Percentiles rank a stretch among this genome's conserved stretches.
phyloP scores from a whole-genome alignment of 2,888 invertebrate species.

The Tachina grossa region DNA sequence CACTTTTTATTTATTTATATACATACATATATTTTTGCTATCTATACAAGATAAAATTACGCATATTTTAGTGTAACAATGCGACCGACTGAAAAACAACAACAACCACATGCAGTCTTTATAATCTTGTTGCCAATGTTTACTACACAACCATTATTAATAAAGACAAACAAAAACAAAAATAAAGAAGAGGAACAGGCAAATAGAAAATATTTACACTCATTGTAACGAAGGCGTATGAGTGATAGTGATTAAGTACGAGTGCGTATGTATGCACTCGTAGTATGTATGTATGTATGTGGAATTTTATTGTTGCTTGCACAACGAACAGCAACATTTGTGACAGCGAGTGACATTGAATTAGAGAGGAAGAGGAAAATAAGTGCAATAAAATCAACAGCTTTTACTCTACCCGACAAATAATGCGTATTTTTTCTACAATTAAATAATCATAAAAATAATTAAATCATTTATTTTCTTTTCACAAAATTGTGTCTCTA shows the following conservation, averaged over 20 bases:
- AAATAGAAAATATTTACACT: constrained; percentile 33
- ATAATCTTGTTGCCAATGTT: constrained; percentile 35
- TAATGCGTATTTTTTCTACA: neutral
- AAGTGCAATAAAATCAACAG: constrained; percentile 44
- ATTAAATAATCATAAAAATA: neutral
- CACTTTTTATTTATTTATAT: neutral
- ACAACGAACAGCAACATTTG: neutral
- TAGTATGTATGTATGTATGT: neutral
- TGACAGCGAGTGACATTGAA: constrained; percentile 19
- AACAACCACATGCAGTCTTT: constrained; percentile 59
- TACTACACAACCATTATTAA: constrained; percentile 61
- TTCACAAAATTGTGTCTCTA: neutral
- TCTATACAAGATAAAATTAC: constrained; percentile 60
- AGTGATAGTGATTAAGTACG: constrained; percentile 41
- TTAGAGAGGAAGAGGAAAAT: neutral
- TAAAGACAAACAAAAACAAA: constrained; percentile 52
- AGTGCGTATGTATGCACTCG: neutral
- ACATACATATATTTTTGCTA: neutral
- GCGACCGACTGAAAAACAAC: constrained; percentile 34
- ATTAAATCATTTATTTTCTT: constrained; percentile 3
- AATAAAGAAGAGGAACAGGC: neutral
- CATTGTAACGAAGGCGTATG: constrained; percentile 29
- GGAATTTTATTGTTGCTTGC: neutral
- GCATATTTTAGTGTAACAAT: constrained; percentile 63
- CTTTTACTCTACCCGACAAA: neutral